A percentile compares a stretch with the other conserved stretches of the same genome.
phyloP scores from a whole-genome alignment of 2,797 vertebrate species.

The Pseudomugil gertrudae region DNA sequence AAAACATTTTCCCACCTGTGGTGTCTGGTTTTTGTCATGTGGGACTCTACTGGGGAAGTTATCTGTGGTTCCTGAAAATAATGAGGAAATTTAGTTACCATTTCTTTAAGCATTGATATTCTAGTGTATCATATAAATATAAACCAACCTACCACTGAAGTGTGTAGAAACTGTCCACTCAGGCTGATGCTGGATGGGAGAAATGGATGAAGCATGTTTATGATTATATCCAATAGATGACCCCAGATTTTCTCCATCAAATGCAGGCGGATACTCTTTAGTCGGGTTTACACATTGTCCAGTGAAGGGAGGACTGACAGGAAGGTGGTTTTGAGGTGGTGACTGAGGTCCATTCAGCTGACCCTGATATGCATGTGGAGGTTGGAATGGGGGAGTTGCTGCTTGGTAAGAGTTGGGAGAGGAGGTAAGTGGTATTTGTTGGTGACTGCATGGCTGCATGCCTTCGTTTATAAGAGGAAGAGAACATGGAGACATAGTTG shows the following conservation, averaged over 20 bases:
- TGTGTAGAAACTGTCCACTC: slow-evolving; percentile 44
- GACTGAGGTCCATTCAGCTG: slow-evolving; percentile 45
- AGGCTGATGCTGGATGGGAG: slow-evolving; percentile 59
- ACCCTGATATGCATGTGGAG: slow-evolving; percentile 20
- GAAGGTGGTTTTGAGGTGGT: slow-evolving; percentile 27
- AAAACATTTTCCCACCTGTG: slow-evolving; percentile 57
- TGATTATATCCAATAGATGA: slow-evolving; percentile 1
- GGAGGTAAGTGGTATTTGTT: slow-evolving; percentile 24
- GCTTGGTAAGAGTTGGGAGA: slow-evolving; percentile 30
- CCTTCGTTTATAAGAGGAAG: slow-evolving; percentile 28
- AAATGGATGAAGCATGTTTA: not conserved
- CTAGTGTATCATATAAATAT: not conserved
- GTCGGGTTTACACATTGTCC: slow-evolving; percentile 19
- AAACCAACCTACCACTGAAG: slow-evolving; percentile 44
- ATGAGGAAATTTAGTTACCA: slow-evolving; percentile 3
- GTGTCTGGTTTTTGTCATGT: slow-evolving; percentile 38
- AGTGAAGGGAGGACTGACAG: slow-evolving; percentile 3
- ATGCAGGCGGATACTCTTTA: slow-evolving; percentile 19
- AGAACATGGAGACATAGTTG: slow-evolving; percentile 33
- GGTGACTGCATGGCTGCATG: slow-evolving; percentile 9
- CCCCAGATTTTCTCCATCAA: slow-evolving; percentile 5
- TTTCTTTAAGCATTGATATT: not conserved
- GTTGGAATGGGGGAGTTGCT: slow-evolving; percentile 20
- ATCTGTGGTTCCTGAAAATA: slow-evolving; percentile 54
- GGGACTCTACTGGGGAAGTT: slow-evolving; percentile 35